Conservation (phyloP, 1,140 invertebrate genomes). For the Drosophila orosa region DNA sequence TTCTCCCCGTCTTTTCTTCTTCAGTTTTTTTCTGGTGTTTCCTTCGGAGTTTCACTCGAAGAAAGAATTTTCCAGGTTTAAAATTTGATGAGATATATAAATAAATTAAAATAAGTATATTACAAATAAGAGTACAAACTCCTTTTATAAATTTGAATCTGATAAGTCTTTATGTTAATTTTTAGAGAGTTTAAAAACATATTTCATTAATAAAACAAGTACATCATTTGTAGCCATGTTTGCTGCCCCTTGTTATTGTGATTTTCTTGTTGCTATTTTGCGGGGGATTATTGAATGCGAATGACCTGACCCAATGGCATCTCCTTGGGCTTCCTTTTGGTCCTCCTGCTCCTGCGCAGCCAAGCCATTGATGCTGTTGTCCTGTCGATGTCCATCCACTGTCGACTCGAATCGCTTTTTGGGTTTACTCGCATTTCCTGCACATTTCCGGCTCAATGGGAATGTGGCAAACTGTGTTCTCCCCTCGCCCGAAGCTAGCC, state of each 20-base stretch:
- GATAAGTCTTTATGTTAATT: not conserved
- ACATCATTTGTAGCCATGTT: not conserved
- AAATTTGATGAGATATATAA: not conserved
- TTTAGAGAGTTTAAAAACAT: accelerated
- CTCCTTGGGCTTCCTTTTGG: slow-evolving; percentile 4
- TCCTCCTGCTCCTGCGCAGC: not conserved
- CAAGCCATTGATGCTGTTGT: slow-evolving; percentile 22
- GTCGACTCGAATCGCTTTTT: slow-evolving; percentile 48
- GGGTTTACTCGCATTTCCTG: slow-evolving; percentile 56
- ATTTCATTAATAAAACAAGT: not conserved
- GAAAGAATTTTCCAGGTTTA: not conserved
- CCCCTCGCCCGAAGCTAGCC: slow-evolving; percentile 1
- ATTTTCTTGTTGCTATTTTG: slow-evolving; percentile 39
- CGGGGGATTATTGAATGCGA: slow-evolving; percentile 44
- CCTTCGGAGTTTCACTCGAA: not conserved
- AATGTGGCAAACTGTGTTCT: slow-evolving; percentile 46
- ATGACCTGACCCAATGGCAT: slow-evolving; percentile 43
- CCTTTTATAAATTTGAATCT: no score
- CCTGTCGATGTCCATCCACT: slow-evolving; percentile 32
- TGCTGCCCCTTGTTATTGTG: slow-evolving; percentile 15
- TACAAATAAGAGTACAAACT: no score
- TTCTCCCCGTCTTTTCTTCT: not conserved
- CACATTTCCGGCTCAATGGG: slow-evolving; percentile 60
- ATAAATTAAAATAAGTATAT: not conserved
- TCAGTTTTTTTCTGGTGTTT: not conserved